Base-by-base conservation (phyloP, 2,888 invertebrate genomes). In the Itoplectis maculator region DNA sequence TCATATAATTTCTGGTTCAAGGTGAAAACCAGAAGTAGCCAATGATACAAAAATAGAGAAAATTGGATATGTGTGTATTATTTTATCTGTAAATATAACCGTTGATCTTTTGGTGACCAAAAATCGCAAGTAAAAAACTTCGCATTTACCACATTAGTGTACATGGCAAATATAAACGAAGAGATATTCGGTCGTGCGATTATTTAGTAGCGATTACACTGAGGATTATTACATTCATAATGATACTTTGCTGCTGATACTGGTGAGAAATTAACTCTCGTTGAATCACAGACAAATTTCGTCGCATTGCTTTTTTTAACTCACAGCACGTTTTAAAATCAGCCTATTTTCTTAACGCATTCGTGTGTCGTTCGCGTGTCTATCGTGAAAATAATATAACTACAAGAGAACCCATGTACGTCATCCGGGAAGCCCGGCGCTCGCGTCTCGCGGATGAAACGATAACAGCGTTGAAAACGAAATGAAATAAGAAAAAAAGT, bases 381-480 rank as follows among this genome's bases (percentile, higher is more conserved):
- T 72, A 66, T 70, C 54, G 45, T 15, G 72, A 15, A 23, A 76
- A 73, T 54, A 18, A 72, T 20, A 65, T 56, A 23, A 18, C 13
- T 49, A 45, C 18, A 13, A 69, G 20, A 42, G 54, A 78, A 63
- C 63, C 11, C n/a, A 37, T 37, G 35, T 13, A 63, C 9, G n/a
- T 59, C 20, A 15, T 13, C 7, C 18, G 49, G 18, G 11, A 35
- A 20, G 35, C 42, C 49, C 29, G 13, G 73, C 56, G 79, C 72
- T 45, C 79, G 66, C 82, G 56, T 82, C 79, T 66, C 47, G 59
- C 66, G 65, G 75, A 79, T 75, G 49, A 45, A 51, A 79, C 49
- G 79, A 82, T 82, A 74, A 79, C 68, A 76, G 35, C 37, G 29
- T 49, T 61, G 29, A 29, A 74, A 42, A 56, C 37, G 37, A 42